phyloP scores from a whole-genome alignment of 2,797 vertebrate species.

The Pseudochaenichthys georgianus region DNA sequence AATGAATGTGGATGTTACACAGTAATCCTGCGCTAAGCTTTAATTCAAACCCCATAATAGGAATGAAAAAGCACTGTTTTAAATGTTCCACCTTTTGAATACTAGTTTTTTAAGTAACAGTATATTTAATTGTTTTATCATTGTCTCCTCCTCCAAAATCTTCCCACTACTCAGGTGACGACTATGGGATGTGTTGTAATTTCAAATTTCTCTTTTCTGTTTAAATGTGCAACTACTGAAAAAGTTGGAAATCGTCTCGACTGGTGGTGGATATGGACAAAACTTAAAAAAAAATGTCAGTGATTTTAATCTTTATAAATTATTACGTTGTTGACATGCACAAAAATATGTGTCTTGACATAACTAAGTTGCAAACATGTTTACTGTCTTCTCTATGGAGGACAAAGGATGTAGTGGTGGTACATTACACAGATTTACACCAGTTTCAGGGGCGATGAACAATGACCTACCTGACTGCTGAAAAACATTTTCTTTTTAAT shows the following conservation, averaged over 20 bases:
- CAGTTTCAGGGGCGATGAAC: background rate
- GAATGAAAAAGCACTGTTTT: background rate
- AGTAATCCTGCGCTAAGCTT: background rate
- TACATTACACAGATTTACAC: background rate
- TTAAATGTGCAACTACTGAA: slow-evolving; percentile 28
- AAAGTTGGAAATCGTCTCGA: slow-evolving; percentile 15
- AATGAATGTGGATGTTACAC: background rate
- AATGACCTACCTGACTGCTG: slow-evolving; percentile 10
- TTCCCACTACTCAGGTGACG: slow-evolving; percentile 26
- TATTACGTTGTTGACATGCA: slow-evolving; percentile 27
- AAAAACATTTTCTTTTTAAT: background rate
- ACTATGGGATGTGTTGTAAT: slow-evolving; percentile 30
- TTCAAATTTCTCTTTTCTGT: slow-evolving; percentile 19
- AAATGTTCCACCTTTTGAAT: slow-evolving; percentile 7
- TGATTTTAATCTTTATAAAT: slow-evolving; percentile 28
- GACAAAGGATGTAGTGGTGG: slow-evolving; percentile 14
- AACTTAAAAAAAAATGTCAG: slow-evolving; percentile 31
- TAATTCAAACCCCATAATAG: background rate
- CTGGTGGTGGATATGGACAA: slow-evolving; percentile 19
- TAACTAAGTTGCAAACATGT: slow-evolving; percentile 15
- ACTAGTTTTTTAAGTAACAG: background rate
- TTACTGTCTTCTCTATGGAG: background rate
- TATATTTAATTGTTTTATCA: slow-evolving; percentile 15
- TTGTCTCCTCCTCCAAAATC: slow-evolving; percentile 20
- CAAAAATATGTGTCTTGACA: slow-evolving; percentile 17